These are phyloP conservation scores for Montipora cactus DNA, from an alignment of 64 coral and sea anemone species.

Conservation along the genomic window DNA sequence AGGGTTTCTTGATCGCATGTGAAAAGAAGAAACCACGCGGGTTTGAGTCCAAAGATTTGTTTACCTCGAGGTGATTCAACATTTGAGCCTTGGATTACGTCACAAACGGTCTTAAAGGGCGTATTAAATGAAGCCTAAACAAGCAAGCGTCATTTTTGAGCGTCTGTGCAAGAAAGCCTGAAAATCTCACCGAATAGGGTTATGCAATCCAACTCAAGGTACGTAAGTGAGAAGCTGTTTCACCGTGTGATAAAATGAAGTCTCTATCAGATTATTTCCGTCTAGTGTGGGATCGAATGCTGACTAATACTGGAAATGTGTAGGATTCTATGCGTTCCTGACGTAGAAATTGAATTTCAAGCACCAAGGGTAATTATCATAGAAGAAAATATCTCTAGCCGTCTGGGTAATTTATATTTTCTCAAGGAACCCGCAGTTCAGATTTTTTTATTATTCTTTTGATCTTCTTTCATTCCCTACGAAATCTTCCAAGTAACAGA, in stretches of 20 bases:
- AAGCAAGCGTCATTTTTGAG: not conserved
- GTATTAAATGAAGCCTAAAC: not conserved
- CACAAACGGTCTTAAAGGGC: not conserved
- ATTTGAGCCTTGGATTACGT: not conserved
- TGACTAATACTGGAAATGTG: no score
- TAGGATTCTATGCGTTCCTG: no score
- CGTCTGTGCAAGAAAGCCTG: not conserved
- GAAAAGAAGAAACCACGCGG: not conserved
- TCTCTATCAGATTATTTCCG: not conserved
- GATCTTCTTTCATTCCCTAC: no score
- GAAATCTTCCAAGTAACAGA: no score
- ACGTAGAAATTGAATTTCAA: no score
- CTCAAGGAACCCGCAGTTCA: no score
- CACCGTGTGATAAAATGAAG: no score
- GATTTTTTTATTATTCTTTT: no score
- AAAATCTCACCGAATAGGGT: not conserved
- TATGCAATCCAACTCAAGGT: not conserved
- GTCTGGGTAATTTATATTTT: no score
- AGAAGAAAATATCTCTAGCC: no score
- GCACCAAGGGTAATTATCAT: no score
- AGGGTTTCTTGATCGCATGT: not conserved
- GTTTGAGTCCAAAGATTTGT: not conserved
- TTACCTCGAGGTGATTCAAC: not conserved
- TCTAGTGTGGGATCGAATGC: not conserved
- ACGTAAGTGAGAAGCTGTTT: not conserved